Evolutionary conservation across 2,113 vertebrate genomes (phyloP).

Genomic region (Odocoileus hemionus): DNA sequence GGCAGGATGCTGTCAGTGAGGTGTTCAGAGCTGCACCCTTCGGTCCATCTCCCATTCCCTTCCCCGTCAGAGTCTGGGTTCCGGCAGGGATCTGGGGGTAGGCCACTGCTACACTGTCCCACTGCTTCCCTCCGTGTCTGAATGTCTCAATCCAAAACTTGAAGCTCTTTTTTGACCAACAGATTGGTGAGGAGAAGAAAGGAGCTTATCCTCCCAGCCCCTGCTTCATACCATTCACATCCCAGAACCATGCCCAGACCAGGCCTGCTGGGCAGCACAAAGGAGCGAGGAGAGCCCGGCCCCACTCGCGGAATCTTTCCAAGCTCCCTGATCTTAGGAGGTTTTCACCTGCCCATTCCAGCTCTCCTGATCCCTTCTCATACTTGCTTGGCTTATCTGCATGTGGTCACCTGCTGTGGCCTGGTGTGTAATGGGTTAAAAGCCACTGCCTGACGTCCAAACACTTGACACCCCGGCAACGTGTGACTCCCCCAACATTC

Average conservation of each 20-base stretch:
- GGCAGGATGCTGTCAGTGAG: conserved; percentile 42
- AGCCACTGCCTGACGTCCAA: conserved; percentile 68
- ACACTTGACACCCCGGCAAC: conserved; percentile 60
- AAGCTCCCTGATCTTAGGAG: conserved; percentile 19
- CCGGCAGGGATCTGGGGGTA: background rate
- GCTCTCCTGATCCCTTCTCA: conserved; percentile 30
- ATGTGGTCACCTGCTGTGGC: conserved; percentile 73
- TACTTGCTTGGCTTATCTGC: conserved; percentile 74
- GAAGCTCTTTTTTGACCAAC: conserved; percentile 76
- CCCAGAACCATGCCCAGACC: conserved; percentile 27
- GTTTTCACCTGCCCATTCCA: conserved; percentile 35
- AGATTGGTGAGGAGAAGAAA: conserved; percentile 58
- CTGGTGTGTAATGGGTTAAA: conserved; percentile 71
- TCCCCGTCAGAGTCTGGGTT: conserved; percentile 5
- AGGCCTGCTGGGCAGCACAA: conserved; percentile 51
- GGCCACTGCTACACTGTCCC: conserved; percentile 30
- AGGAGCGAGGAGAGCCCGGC: conserved; percentile 47
- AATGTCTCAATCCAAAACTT: conserved; percentile 83
- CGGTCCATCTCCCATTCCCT: conserved; percentile 10
- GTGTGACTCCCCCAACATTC: conserved; percentile 62
- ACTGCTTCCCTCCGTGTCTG: conserved; percentile 62
- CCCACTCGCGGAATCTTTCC: conserved; percentile 30
- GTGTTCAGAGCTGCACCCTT: conserved; percentile 48
- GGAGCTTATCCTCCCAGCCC: conserved; percentile 54
- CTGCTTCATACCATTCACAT: conserved; percentile 43